Conservation (phyloP, 2,113 vertebrate genomes). For the Tichodroma muraria region DNA sequence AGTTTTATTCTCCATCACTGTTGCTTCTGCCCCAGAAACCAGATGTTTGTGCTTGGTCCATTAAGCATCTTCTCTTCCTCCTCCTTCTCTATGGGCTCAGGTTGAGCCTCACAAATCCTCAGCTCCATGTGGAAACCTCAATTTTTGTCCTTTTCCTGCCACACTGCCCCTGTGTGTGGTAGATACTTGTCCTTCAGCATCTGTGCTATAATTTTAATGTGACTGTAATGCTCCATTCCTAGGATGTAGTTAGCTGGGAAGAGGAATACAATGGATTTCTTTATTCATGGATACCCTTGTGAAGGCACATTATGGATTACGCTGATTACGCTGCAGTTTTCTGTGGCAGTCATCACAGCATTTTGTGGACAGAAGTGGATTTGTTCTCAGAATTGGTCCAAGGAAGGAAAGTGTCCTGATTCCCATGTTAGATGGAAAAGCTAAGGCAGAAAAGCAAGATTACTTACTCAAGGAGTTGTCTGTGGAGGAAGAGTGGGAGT, state of each 20-base stretch:
- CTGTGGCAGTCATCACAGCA: not conserved
- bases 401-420: not conserved
- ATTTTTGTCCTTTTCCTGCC: not conserved
- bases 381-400: not conserved
- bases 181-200: not conserved
- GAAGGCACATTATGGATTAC: not conserved
- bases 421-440: not conserved
- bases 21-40: not conserved
- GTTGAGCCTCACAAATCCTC: not conserved
- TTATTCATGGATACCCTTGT: not conserved
- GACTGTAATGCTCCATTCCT: not conserved
- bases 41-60: not conserved
- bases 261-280: not conserved
- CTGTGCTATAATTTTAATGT: not conserved
- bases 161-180: not conserved
- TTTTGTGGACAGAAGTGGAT: not conserved
- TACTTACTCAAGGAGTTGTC: not conserved
- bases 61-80: not conserved
- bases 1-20: not conserved
- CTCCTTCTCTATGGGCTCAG: not conserved
- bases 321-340: not conserved
- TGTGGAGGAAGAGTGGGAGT: slow-evolving; percentile 17
- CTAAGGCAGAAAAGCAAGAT: not conserved
- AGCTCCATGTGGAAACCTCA: not conserved
- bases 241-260: not conserved